Base-by-base conservation (phyloP, 2,113 vertebrate species). In the Psilopogon haemacephalus region DNA sequence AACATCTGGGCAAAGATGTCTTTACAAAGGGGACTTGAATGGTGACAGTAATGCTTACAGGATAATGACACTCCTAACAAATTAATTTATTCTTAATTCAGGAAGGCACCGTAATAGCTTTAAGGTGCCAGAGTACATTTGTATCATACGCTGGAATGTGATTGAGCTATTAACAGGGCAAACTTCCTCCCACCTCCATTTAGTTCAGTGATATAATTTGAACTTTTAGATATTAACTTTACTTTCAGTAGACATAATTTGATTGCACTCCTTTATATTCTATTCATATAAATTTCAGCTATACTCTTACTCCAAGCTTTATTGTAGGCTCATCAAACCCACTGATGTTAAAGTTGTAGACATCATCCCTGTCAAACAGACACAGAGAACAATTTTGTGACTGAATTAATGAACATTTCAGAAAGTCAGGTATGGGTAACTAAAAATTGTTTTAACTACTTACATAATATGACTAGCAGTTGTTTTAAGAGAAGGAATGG, bases 281-380 rank as follows among this genome's bases (percentile, higher is more conserved):
- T 87, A 33, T 40, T 42, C 23, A 26, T 23, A 73, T 80, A 26
- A 40, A n/a, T 40, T 83, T 82, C 23, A 80, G 64, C 50, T 60
- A 72, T 78, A 52, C 85, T 92, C 97, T 97, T 98, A 98, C 98
- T 59, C 97, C 97, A 95, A 98, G 96, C 88, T 97, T 97, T 97
- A 98, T 98, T 78, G 96, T 87, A 91, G 98, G 98, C 60, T 98
- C 97, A 89, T 98, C 96, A 81, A 82, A 80, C 42, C 95, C 97
- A 59, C 85, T 98, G 93, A 96, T 46, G 27, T 96, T 97, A 44
- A 98, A 98, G 92, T 97, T 97, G 92, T 98, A 98, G 90, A 98
- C 91, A 95, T 98, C 98, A 91, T 97, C 86, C 94, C 97, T 98
- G 88, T 86, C 40, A 96, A 95, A 95, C 67, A 92, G n/a, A 95